Evolutionary conservation across 2,113 vertebrate genomes (phyloP).

Genomic region (Indicator maculatus): DNA sequence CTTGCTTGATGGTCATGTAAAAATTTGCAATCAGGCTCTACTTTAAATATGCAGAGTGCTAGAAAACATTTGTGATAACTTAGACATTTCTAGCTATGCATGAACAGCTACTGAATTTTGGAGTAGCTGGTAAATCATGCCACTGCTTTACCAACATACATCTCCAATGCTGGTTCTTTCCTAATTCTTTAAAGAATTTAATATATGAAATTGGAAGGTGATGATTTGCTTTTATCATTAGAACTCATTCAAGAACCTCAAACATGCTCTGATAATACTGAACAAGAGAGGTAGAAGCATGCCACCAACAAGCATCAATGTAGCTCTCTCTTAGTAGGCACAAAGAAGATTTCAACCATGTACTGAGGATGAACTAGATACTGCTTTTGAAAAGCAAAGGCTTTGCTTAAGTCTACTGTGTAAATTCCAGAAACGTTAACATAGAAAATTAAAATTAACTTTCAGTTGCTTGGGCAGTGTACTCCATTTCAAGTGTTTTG

Average conservation of each 20-base stretch:
- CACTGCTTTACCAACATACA: background rate
- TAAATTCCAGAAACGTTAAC: background rate
- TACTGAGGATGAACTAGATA: background rate
- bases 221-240: background rate
- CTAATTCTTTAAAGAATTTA: background rate
- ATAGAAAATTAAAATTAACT: conserved; percentile 36
- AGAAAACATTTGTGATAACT: background rate
- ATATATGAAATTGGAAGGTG: background rate
- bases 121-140: background rate
- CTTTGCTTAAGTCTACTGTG: background rate
- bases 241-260: background rate
- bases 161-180: background rate
- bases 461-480: background rate
- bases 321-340: background rate
- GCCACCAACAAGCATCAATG: background rate
- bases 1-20: background rate
- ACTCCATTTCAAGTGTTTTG: background rate
- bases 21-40: background rate
- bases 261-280: background rate
- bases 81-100: background rate
- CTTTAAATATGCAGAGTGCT: background rate
- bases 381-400: background rate
- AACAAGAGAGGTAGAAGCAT: background rate
- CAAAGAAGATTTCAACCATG: background rate
- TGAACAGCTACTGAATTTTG: background rate